Evolutionary conservation across 30 jellyfish, hydroid and myxozoan genomes (phyloP).

Genomic region (Nemopilema nomurai): DNA sequence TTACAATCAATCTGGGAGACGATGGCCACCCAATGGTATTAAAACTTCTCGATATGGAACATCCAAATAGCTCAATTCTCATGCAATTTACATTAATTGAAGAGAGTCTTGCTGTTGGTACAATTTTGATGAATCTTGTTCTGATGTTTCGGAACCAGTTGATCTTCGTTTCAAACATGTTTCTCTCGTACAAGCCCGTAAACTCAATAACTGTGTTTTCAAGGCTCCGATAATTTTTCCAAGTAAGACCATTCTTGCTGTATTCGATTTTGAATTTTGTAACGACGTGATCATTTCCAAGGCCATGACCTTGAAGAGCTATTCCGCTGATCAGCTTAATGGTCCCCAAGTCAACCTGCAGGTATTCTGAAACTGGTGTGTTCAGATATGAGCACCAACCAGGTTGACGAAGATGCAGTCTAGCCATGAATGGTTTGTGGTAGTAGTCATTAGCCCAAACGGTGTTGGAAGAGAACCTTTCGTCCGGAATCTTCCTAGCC

Average conservation of each 20-base stretch:
- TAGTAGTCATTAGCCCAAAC: background rate
- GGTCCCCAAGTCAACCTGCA: conserved; percentile 35
- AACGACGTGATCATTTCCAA: background rate
- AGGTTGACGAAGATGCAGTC: background rate
- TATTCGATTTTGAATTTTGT: conserved; percentile 10
- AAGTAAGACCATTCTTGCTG: conserved; percentile 13
- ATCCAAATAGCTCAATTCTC: conserved; percentile 40
- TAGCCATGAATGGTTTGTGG: background rate
- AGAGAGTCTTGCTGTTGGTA: conserved; percentile 4
- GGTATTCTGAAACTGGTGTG: background rate
- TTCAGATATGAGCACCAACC: conserved; percentile 12
- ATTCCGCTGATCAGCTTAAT: background rate
- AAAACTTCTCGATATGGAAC: conserved; percentile 4
- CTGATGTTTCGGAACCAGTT: conserved; percentile 15
- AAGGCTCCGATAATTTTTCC: background rate
- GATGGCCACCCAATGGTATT: background rate
- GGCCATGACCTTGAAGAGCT: conserved; percentile 17
- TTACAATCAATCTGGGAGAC: background rate
- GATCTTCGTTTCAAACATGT: conserved; percentile 8
- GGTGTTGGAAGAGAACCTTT: background rate
- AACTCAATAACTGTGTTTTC: background rate
- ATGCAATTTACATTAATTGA: background rate
- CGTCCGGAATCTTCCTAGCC: conserved; percentile 8
- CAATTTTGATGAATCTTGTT: background rate
- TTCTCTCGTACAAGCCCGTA: background rate